Conservation (phyloP, 2,113 vertebrate genomes). For the crab-eating macaque (Macaca fascicularis) region T2T-MFA8v1.1 NC_088377.1:135242001-135242500, state of each 20-base stretch:
- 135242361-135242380: background rate
- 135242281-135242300: background rate
- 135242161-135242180: background rate
- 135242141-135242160: background rate
- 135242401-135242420: background rate
- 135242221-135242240: background rate
- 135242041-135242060: background rate
- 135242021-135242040: background rate
- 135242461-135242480: background rate
- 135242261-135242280: background rate
- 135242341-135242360: background rate
- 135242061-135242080: background rate
- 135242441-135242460: background rate
- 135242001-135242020: background rate
- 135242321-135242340: background rate
- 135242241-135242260: background rate
- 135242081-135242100: background rate
- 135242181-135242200: background rate
- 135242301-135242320: background rate
- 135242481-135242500: background rate
- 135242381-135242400: background rate
- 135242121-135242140: background rate
- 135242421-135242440: background rate
- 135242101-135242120: background rate
- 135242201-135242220: background rate